phyloP scores from a whole-genome alignment of 2,888 invertebrate species.

The Timandra comae region DNA sequence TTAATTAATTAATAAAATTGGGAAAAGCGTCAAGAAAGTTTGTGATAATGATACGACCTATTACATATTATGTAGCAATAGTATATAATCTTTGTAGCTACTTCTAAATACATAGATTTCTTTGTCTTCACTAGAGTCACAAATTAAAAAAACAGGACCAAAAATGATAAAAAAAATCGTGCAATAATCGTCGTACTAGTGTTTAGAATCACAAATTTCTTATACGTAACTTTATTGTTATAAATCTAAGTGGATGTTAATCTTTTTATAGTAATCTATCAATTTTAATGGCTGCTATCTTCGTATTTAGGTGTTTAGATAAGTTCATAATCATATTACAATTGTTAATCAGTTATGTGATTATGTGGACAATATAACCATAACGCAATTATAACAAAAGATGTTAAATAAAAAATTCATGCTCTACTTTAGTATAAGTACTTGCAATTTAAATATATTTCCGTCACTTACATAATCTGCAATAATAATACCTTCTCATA shows the following conservation, averaged over 20 bases:
- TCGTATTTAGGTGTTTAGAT: constrained; percentile 25
- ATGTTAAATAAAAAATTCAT: too few relatives aligned
- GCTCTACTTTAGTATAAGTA: too few relatives aligned
- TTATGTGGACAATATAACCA: too few relatives aligned
- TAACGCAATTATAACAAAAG: too few relatives aligned
- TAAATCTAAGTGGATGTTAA: constrained; percentile 40
- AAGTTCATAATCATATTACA: constrained; percentile 10
- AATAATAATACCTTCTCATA: too few relatives aligned
- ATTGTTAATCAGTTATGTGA: too few relatives aligned
- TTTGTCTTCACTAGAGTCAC: constrained; percentile 21
- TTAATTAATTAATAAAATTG: constrained; percentile 17
- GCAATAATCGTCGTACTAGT: constrained; percentile 27
- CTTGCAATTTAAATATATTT: too few relatives aligned
- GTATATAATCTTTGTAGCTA: constrained; percentile 24
- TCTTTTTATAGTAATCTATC: constrained; percentile 38
- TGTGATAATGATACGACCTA: constrained; percentile 36
- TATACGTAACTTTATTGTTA: constrained; percentile 40
- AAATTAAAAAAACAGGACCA: constrained; percentile 40
- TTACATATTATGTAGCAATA: constrained; percentile 34
- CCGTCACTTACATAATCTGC: too few relatives aligned
- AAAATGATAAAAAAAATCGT: constrained; percentile 27
- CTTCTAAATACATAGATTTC: constrained; percentile 24
- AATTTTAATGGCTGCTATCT: constrained; percentile 32
- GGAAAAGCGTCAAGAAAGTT: constrained; percentile 47
- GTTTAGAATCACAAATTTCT: constrained; percentile 37